Percentiles rank a stretch among this genome's conserved stretches.
phyloP scores from a whole-genome alignment of 2,888 invertebrate species.

The Heliconius aoede region DNA sequence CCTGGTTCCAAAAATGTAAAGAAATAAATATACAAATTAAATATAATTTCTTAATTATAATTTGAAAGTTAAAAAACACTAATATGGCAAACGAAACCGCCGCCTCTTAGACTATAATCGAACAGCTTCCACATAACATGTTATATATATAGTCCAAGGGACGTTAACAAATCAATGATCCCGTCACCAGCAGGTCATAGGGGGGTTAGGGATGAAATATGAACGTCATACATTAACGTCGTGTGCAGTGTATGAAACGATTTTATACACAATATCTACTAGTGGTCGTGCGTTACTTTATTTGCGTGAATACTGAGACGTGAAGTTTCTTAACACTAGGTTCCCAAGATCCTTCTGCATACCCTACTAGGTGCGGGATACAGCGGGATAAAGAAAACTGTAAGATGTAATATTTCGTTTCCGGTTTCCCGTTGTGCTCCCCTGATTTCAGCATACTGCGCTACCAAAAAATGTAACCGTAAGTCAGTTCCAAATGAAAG shows the following conservation, averaged over 20 bases:
- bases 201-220: constrained; percentile 27
- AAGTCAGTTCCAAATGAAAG: constrained; percentile 4
- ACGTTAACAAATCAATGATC: constrained; percentile 33
- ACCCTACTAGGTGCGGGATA: background rate
- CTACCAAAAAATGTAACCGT: too few species aligned
- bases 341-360: background rate
- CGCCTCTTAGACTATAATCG: constrained; percentile 1
- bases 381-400: background rate
- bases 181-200: constrained; percentile 29
- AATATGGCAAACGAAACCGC: background rate
- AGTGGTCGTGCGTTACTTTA: background rate
- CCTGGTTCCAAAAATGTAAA: too few species aligned
- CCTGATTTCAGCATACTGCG: too few species aligned
- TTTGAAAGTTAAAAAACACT: background rate
- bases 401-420: too few species aligned
- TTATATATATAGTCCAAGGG: constrained; percentile 10
- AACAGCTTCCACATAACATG: background rate
- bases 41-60: too few species aligned
- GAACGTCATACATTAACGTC: constrained; percentile 18
- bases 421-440: too few species aligned
- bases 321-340: background rate
- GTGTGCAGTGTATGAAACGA: constrained; percentile 7
- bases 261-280: constrained; percentile 7
- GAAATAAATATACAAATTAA: too few species aligned
- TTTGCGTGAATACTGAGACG: background rate